Base-by-base conservation (phyloP, 2,113 vertebrate species). In the Struthidea cinerea region DNA sequence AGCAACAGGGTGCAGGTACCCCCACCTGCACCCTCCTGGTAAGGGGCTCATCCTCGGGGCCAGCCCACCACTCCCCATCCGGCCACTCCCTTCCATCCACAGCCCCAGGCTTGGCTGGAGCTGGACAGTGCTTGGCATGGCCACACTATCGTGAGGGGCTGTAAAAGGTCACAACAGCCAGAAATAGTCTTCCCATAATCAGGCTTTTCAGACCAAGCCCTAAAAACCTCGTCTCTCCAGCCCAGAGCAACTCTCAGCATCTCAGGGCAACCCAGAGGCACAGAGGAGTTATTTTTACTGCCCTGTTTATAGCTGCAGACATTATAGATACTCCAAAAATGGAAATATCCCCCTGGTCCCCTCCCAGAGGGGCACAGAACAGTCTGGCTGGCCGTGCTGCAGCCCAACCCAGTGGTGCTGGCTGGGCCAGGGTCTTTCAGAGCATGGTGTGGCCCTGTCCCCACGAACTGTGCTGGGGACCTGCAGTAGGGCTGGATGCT, bases 291-390 rank as follows among this genome's bases (percentile, higher is more conserved):
- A 95, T 94, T 95, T 96, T 95, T 95, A 88, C 85, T 85, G 82
- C 87, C 89, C 92, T 89, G 94, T 97, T 96, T 97, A 97, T 96
- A 96, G 93, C 82, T 65, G n/a, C 75, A 94, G 92, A 89, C 88
- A 59, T 82, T 94, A 94, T 20, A 82, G 77, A 93, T 82, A 42
- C 53, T 82, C 94, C 87, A 90, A 89, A 97, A 92, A 96, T 91
- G 87, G 93, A 88, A 91, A 84, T 53, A 91, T 65, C 26, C 87
- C 82, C 94, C 68, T 24, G 23, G 39, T 55, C 65, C 84, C 78
- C 39, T 88, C 76, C 16, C 5, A 11, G 27, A 18, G 55, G 89
- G 87, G 65, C 74, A 92, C 1, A 10, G 86, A 80, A 67, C 9
- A 4, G 93, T 94, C 93, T 90, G 73, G 64, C 88, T 87, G 93